phyloP scores from a whole-genome alignment of 2,113 vertebrate genomes.

The Oreochromis tanganicae region DNA sequence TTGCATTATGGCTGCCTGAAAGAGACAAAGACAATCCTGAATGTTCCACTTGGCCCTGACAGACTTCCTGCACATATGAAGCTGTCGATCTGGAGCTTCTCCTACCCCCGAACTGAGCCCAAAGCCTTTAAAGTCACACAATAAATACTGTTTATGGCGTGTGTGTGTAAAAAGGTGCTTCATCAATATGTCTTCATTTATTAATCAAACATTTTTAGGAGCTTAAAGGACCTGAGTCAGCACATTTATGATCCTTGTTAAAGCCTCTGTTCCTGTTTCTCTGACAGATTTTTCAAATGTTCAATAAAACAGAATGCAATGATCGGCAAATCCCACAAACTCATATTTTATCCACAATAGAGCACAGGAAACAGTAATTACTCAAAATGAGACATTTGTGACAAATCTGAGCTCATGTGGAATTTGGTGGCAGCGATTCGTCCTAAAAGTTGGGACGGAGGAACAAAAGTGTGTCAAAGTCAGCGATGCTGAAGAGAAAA shows the following conservation, averaged over 20 bases:
- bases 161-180: not conserved
- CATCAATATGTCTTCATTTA: not conserved
- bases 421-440: rapidly evolving
- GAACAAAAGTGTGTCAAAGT: not conserved
- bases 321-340: too few species aligned
- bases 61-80: not conserved
- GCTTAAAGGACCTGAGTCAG: not conserved
- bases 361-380: too few species aligned
- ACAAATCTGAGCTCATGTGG: not conserved
- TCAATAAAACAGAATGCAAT: not conserved
- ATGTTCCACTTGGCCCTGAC: not conserved
- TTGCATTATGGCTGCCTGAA: constrained; percentile 76
- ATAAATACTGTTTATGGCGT: not conserved
- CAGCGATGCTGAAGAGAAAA: not conserved
- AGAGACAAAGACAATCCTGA: not conserved
- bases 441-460: not conserved
- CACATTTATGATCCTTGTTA: not conserved
- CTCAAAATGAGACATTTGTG: not conserved
- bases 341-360: too few species aligned
- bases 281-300: not conserved
- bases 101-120: not conserved
- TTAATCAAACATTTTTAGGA: not conserved
- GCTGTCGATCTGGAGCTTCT: not conserved
- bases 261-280: not conserved
- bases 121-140: not conserved